Evolutionary conservation across 2,113 vertebrate species (phyloP), one percentile per base, ranked within the genome.

Genomic region (Meriones unguiculatus): DNA sequence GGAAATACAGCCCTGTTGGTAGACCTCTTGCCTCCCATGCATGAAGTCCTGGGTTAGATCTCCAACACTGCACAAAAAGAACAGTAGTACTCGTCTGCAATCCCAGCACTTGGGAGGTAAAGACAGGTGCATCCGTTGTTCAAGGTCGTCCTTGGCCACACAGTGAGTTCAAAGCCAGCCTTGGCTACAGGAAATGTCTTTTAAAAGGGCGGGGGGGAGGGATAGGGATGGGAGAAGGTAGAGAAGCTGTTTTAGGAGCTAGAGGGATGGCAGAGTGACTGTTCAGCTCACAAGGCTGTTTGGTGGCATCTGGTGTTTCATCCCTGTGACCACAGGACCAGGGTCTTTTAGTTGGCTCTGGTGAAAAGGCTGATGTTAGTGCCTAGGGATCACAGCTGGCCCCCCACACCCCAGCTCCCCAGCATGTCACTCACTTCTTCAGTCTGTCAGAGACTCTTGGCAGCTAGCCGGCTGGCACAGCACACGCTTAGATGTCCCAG

Each of bases 281-380:
- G 4, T 52, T 65, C 20, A 20, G 28, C 73, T 59, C 2, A 0
- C 1, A 0, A 7, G 30, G 69, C 9, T 69, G 24, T 28, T 14
- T 84, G 57, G 38, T 64, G 52, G 15, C 41, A 62, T 54, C 50
- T 57, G 41, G 35, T 32, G 12, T 75, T 50, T 89, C 12, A 28
- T 69, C 75, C 64, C 89, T 28, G 6, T 3, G 0, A 25, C 4
- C 65, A 5, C 18, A 76, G 76, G 30, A 50, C 57, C 4, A 24
- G 62, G 17, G 38, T 32, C 22, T 65, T n/a, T 73, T 1, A 25
- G 35, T 35, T 32, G 17, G 67, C 20, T 72, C 65, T 70, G 28
- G 46, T 50, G 30, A 69, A n/a, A 69, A 70, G 46, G 65, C 46
- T 87, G 50, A 4, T 4, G 5, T 76, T 41, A 64, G 3, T 18